A percentile compares a stretch with the other conserved stretches of the same genome.
Evolutionary conservation across 2,113 vertebrate species (phyloP).

Genomic region (Tragelaphus imberbis): DNA sequence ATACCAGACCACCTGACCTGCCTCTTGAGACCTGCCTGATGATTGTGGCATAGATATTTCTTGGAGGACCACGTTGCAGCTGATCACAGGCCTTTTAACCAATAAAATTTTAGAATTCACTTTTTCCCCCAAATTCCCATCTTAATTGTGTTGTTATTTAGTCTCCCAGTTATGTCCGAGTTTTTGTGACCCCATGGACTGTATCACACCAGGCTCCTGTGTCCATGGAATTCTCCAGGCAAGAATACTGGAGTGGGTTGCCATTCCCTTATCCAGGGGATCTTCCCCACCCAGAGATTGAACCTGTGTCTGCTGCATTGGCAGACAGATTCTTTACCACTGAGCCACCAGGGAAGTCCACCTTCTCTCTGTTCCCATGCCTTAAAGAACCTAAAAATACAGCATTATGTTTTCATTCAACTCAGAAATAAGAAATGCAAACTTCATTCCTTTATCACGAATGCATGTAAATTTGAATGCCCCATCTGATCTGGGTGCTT

Average conservation of each 20-base stretch:
- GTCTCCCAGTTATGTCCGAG: background rate
- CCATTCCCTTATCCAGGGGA: background rate
- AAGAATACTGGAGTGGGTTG: background rate
- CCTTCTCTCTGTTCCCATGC: background rate
- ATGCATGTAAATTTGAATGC: slow-evolving; percentile 47
- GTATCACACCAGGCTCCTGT: background rate
- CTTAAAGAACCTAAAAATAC: background rate
- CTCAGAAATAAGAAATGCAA: slow-evolving; percentile 5
- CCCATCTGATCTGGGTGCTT: slow-evolving; percentile 15
- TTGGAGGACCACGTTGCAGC: background rate
- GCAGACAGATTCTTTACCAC: background rate
- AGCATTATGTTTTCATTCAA: background rate
- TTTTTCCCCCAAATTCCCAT: background rate
- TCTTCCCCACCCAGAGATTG: background rate
- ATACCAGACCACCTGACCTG: background rate
- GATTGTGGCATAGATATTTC: background rate
- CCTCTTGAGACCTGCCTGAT: background rate
- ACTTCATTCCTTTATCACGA: slow-evolving; percentile 37
- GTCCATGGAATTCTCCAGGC: background rate
- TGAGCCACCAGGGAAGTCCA: background rate
- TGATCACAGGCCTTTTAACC: background rate
- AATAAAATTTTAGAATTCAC: background rate
- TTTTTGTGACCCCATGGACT: background rate
- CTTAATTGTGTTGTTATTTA: background rate
- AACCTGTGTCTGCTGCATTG: background rate